Conservation (phyloP, 2,113 vertebrate species). For the Aplodontia rufa region DNA sequence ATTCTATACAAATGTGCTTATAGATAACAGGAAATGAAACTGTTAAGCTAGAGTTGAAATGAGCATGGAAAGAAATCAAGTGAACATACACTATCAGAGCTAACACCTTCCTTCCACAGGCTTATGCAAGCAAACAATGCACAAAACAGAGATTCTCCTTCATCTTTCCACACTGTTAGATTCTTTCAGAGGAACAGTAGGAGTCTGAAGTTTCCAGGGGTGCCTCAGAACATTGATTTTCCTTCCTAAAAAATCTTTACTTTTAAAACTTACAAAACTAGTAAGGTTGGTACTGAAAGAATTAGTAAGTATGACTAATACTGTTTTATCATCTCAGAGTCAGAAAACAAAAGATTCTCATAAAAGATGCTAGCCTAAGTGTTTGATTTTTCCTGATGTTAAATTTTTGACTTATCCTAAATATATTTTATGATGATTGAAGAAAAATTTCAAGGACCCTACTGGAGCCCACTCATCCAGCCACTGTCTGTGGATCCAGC, state of each 20-base stretch:
- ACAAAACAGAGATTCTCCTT: not conserved
- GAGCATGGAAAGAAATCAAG: not conserved
- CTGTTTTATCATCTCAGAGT: not conserved
- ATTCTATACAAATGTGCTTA: not conserved
- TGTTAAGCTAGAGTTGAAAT: not conserved
- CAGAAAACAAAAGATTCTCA: not conserved
- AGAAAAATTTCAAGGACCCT: not conserved
- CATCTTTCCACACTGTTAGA: not conserved
- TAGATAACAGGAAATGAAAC: not conserved
- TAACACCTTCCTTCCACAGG: not conserved
- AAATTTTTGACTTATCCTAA: not conserved
- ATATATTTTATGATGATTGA: not conserved
- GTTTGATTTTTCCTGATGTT: not conserved
- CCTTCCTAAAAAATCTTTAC: not conserved
- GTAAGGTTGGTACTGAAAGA: not conserved
- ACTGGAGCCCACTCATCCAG: too few relatives aligned
- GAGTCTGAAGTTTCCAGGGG: not conserved
- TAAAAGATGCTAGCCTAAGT: not conserved
- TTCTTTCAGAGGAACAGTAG: not conserved
- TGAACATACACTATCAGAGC: not conserved
- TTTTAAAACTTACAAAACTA: not conserved
- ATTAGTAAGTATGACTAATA: not conserved
- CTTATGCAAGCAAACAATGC: not conserved
- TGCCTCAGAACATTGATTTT: not conserved
- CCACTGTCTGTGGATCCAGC: too few relatives aligned